Percentiles rank a stretch among this genome's conserved stretches.
Evolutionary conservation across 92 coral and sea anemone species (phyloP).

Genomic region (Bergia puertoricense): DNA sequence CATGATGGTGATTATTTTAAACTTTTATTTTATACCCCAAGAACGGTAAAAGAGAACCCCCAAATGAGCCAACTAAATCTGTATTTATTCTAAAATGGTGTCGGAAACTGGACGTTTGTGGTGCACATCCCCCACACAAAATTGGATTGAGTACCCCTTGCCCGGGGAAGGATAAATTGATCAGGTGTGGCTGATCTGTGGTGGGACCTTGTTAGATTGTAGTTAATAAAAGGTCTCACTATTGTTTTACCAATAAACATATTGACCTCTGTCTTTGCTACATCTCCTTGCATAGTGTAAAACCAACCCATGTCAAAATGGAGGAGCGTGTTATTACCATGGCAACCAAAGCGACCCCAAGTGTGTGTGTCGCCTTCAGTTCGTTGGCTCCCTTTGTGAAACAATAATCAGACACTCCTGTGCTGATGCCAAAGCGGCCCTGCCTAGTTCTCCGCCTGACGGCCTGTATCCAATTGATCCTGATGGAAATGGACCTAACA

Average conservation of each 20-base stretch:
- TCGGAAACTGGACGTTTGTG: no score
- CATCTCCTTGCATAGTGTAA: not conserved
- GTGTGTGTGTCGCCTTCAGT: constrained; percentile 1
- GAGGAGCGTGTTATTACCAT: constrained; percentile 36
- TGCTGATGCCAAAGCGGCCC: not conserved
- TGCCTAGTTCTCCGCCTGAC: not conserved
- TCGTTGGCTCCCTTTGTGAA: not conserved
- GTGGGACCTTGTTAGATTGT: no score
- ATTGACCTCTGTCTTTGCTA: not conserved
- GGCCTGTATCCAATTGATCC: constrained; percentile 3
- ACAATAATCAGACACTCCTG: not conserved
- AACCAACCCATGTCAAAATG: constrained; percentile 26
- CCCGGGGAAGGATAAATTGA: no score
- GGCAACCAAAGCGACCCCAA: constrained; percentile 15
- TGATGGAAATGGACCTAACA: not conserved
- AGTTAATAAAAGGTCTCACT: not conserved
- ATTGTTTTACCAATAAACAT: not conserved
- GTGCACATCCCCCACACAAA: no score
- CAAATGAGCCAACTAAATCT: no score
- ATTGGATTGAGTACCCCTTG: no score
- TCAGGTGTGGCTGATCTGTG: no score
- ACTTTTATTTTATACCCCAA: no score
- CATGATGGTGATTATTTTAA: no score
- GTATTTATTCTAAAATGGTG: no score
- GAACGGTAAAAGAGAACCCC: no score